phyloP scores from a whole-genome alignment of 53 echinoderm and acorn worm genomes.

The Antedon mediterranea region DNA sequence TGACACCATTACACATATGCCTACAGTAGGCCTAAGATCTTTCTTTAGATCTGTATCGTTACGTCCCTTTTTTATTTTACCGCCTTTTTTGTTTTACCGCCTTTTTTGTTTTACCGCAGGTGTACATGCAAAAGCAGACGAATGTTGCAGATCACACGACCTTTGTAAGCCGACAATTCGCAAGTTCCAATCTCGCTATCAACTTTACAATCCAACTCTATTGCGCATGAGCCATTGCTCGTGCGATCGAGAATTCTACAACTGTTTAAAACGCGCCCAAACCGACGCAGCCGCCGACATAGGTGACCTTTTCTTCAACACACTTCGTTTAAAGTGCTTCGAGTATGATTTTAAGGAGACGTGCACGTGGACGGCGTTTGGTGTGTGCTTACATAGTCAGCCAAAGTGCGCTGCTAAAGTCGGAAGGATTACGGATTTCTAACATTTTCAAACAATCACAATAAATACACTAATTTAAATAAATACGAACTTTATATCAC shows the following conservation, averaged over 20 bases:
- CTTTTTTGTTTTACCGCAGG: no score
- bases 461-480: no score
- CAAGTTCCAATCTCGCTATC: not conserved
- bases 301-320: not conserved
- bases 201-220: not conserved
- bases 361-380: not conserved
- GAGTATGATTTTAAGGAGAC: constrained; percentile 4
- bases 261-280: constrained; percentile 5
- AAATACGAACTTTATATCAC: no score
- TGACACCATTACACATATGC: no score
- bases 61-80: not conserved
- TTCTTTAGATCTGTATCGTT: no score
- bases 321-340: not conserved
- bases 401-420: not conserved
- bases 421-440: not conserved
- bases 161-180: not conserved
- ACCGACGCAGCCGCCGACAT: constrained; percentile 1
- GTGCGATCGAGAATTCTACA: constrained; percentile 4
- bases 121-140: not conserved
- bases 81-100: not conserved
- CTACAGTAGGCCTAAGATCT: no score
- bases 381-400: not conserved
- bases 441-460: no score
- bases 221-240: constrained; percentile 4
- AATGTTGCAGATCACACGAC: not conserved